Conservation (phyloP, 53 echinoderm and acorn worm genomes). For the Glandiceps talaboti region DNA sequence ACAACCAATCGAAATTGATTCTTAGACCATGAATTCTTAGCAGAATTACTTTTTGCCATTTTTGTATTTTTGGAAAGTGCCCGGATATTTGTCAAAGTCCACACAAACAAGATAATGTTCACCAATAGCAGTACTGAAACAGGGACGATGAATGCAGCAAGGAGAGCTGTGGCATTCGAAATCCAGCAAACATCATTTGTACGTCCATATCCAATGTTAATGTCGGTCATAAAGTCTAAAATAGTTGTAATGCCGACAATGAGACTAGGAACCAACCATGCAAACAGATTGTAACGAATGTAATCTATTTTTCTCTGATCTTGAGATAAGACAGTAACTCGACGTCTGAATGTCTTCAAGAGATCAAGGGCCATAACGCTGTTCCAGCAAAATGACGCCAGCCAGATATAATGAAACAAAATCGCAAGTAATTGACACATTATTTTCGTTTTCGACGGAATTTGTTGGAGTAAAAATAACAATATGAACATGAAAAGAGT, state of each 20-base stretch:
- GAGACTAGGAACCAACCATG: constrained; percentile 15
- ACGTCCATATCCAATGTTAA: not conserved
- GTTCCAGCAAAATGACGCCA: constrained; percentile 33
- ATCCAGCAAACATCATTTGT: constrained; percentile 23
- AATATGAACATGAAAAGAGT: constrained; percentile 15
- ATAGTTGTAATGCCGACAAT: constrained; percentile 9
- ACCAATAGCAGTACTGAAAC: constrained; percentile 4
- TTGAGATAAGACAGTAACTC: not conserved
- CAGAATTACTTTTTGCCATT: too few relatives aligned
- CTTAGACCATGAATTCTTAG: too few relatives aligned
- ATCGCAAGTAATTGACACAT: constrained; percentile 12
- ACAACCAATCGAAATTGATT: too few relatives aligned
- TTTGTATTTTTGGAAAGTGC: constrained; percentile 2
- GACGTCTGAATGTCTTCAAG: constrained; percentile 10
- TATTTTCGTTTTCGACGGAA: not conserved
- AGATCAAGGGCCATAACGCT: constrained; percentile 12
- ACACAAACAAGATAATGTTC: constrained; percentile 7
- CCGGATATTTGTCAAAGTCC: constrained; percentile 8
- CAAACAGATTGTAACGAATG: constrained; percentile 8
- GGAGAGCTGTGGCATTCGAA: not conserved
- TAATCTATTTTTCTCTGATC: not conserved
- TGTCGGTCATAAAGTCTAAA: constrained; percentile 16
- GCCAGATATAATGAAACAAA: constrained; percentile 23
- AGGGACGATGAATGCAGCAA: constrained; percentile 20
- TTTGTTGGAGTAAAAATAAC: constrained; percentile 9